Conservation (phyloP, 2,888 invertebrate species). For the Synergus laeviventris region DNA sequence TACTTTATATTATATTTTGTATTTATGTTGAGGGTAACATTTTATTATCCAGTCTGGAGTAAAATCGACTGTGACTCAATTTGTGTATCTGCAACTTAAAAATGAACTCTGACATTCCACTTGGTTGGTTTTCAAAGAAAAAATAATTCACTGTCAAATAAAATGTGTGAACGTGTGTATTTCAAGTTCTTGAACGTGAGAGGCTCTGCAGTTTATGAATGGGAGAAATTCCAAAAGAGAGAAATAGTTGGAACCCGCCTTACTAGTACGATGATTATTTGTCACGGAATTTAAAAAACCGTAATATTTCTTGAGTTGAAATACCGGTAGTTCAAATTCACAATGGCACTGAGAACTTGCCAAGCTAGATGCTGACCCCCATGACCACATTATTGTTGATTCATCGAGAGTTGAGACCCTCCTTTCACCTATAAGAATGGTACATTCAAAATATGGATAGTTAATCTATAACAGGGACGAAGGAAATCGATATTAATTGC, state of each 20-base stretch:
- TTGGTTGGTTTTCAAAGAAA: not conserved
- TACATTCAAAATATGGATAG: not conserved
- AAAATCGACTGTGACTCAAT: slow-evolving; percentile 28
- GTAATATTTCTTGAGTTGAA: slow-evolving; percentile 58
- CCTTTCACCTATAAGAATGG: not conserved
- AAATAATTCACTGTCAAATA: slow-evolving; percentile 23
- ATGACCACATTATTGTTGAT: slow-evolving; percentile 59
- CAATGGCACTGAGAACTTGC: slow-evolving; percentile 49
- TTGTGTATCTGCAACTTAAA: slow-evolving; percentile 17
- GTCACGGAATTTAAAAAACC: slow-evolving; percentile 57
- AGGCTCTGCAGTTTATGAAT: slow-evolving; percentile 22
- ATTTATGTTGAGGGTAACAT: not conserved
- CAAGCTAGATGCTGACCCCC: slow-evolving; percentile 51
- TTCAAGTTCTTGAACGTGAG: slow-evolving; percentile 9
- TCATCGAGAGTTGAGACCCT: slow-evolving; percentile 56
- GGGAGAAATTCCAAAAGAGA: slow-evolving; percentile 18
- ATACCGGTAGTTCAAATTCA: slow-evolving; percentile 45
- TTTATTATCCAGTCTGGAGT: not conserved
- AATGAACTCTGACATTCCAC: not conserved
- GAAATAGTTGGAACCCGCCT: slow-evolving; percentile 26
- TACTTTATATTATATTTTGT: slow-evolving; percentile 1
- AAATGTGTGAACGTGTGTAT: slow-evolving; percentile 1
- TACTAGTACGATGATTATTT: slow-evolving; percentile 49
- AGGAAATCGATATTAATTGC: slow-evolving; percentile 1
- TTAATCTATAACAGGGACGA: not conserved